These are phyloP conservation scores for Microcebus lehilahytsara DNA, from an alignment of 2,113 vertebrate species.

Conservation along the genomic window DNA sequence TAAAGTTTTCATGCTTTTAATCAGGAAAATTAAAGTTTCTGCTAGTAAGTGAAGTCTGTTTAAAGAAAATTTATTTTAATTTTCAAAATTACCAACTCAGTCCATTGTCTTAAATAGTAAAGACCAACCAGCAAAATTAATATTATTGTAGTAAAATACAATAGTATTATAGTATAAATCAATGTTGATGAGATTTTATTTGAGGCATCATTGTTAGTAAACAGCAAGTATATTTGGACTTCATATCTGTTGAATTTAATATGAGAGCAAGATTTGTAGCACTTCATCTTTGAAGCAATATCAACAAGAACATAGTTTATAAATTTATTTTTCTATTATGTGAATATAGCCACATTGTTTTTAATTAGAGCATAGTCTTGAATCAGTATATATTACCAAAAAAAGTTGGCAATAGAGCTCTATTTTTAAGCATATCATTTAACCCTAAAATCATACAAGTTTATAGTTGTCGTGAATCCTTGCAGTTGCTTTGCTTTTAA, in stretches of 20 bases:
- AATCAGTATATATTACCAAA: not conserved
- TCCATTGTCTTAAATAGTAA: not conserved
- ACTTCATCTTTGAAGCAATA: not conserved
- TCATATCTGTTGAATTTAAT: not conserved
- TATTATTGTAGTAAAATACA: too few species aligned
- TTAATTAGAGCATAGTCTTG: not conserved
- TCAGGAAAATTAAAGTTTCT: conserved; percentile 36
- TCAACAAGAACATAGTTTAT: not conserved
- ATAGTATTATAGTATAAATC: not conserved
- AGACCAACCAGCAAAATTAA: not conserved
- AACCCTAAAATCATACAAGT: not conserved
- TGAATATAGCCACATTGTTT: not conserved
- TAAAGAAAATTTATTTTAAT: conserved; percentile 49
- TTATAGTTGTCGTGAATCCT: not conserved
- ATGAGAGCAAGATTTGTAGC: not conserved
- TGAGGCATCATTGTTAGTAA: not conserved
- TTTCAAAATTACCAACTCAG: not conserved
- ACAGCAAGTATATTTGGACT: not conserved
- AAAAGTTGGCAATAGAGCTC: not conserved
- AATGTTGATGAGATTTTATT: not conserved
- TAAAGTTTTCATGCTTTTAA: not conserved
- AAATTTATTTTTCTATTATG: conserved; percentile 1
- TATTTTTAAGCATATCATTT: not conserved
- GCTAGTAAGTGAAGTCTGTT: not conserved
- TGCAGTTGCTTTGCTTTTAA: not conserved